phyloP scores from a whole-genome alignment of 2,797 vertebrate species.

The Euphonia xanthogaster region DNA sequence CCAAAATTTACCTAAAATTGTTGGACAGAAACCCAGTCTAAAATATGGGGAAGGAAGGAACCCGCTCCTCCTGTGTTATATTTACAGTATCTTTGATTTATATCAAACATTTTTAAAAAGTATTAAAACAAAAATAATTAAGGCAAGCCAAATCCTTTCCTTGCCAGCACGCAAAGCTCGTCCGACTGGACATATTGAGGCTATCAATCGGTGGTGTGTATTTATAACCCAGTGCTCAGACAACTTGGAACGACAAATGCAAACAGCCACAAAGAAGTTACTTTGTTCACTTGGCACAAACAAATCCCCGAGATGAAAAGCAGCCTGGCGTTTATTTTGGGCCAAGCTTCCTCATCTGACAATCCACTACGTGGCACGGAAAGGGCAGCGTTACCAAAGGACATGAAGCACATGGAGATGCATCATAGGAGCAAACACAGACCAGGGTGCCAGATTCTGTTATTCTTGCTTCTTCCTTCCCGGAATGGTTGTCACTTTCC shows the following conservation, averaged over 20 bases:
- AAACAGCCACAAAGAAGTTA: constrained; percentile 71
- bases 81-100: constrained; percentile 67
- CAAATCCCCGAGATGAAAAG: constrained; percentile 49
- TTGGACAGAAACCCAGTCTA: background rate
- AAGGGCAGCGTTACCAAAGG: constrained; percentile 46
- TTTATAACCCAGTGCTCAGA: constrained; percentile 66
- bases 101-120: constrained; percentile 22
- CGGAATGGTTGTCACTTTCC: constrained; percentile 50
- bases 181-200: constrained; percentile 76
- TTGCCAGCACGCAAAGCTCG: constrained; percentile 72
- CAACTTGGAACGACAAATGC: constrained; percentile 64
- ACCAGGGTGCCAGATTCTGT: constrained; percentile 2
- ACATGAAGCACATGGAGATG: constrained; percentile 8
- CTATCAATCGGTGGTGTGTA: constrained; percentile 72
- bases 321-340: constrained; percentile 56
- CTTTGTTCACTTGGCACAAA: constrained; percentile 65
- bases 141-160: constrained; percentile 56
- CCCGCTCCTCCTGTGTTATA: background rate
- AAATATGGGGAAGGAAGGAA: background rate
- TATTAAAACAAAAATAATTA: constrained; percentile 67
- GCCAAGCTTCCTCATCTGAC: constrained; percentile 25
- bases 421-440: constrained; percentile 12
- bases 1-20: background rate
- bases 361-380: background rate
- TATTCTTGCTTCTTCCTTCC: constrained; percentile 19